Base-by-base conservation (phyloP, 2,888 invertebrate genomes). In the Acleris cristana region DNA sequence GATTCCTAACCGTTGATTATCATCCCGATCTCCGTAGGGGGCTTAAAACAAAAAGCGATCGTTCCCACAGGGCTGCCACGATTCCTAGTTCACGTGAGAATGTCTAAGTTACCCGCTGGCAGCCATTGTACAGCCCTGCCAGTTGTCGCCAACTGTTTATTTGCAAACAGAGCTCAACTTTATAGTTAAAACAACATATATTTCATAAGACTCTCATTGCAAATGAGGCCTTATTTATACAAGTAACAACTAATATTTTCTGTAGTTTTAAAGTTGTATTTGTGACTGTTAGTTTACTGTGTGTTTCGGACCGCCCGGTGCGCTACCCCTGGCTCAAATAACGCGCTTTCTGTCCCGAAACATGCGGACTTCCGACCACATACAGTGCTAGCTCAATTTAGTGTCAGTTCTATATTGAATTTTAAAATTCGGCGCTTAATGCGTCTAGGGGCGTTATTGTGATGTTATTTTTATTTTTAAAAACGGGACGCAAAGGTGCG, bases 121-220 rank as follows among this genome's bases (percentile, higher is more conserved):
- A 76, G 76, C 76, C 74, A 88, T 90, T 90, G 87, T 90, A 75
- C 79, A 74, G 77, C 76, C 75, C 76, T 78, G 79, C 55, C 77
- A 83, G 85, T 73, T 74, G 75, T 81, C 75, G 88, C 88, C 90
- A 88, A 89, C 86, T 92, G 92, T 90, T 89, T 92, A 91, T 92
- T 92, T 92, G 92, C 90, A 92, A 91, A 92, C 90, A 90, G 79
- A 81, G 80, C 76, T 76, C 81, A 12, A 40, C 40, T 40, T 40
- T 40, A 14, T 10, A 40, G 40, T 12, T 3, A 40, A 40, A 40
- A 40, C 40, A 40, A 40, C 40, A 40, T 40, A 14, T 40, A 40
- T 14, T 40, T 14, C 4, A 14, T 40, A 40, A 0, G 40, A 40
- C 14, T 40, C 4, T 14, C 40, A 40, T 40, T 14, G 40, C 12